Base-by-base conservation (phyloP, 2,888 invertebrate species). In the Cephus pygmeus region DNA sequence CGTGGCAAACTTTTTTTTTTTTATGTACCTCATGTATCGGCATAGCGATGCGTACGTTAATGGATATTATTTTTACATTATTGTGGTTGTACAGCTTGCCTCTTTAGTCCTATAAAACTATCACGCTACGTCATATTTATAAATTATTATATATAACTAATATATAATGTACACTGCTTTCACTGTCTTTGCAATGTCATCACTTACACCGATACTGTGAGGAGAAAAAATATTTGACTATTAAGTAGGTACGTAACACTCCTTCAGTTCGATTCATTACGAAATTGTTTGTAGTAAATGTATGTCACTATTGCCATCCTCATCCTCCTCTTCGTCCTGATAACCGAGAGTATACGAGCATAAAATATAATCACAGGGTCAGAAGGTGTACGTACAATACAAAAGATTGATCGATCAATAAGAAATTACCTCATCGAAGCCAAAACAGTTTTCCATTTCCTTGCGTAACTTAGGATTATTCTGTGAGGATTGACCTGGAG, bases 371-470 rank as follows among this genome's bases (percentile, higher is more conserved):
- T 75, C 40, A 75, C 23, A 77, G 73, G 68, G 23, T 76, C 36
- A 73, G 9, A n/a, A 35, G n/a, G 30, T 34, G 12, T 77, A 40
- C 6, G 40, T 31, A 31, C 31, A 79, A 73, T 76, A 73, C 77
- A 73, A 76, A 76, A 73, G 73, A 71, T 69, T 23, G 30, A 77
- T 79, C 1, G 23, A 78, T 76, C 75, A 80, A 68, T 69, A 79
- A 77, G 73, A 35, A 79, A 93, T 93, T 89, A 95, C 96, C 85
- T 93, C 94, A 91, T 96, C 96, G 92, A 97, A 97, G 3, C 97
- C 97, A 84, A 97, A 97, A 90, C 97, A 97, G 31, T 95, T 95
- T 88, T 96, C 94, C 91, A 96, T 95, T 81, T 97, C 97, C 85
- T 94, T 94, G 85, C 92, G 89, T 34, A 91, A 79, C 78, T 91